Percentiles rank a stretch among this genome's conserved stretches.
Conservation (phyloP, 92 coral and sea anemone species). For the Pocillopora meandrina region DNA sequence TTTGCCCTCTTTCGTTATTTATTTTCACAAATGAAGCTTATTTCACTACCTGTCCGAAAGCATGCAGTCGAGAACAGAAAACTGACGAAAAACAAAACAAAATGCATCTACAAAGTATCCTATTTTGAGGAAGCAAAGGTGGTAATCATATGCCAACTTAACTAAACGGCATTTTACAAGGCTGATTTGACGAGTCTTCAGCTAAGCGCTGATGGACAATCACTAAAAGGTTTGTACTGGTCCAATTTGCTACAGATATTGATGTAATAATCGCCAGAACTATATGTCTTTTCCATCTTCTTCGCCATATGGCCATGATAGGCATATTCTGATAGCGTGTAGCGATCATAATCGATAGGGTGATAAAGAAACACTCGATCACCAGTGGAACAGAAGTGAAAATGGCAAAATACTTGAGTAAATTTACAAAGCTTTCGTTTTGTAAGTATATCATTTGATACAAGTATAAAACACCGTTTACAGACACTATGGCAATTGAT, state of each 20-base stretch:
- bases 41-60: too few species aligned
- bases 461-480: neutral
- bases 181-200: neutral
- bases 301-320: constrained; percentile 26
- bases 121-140: too few species aligned
- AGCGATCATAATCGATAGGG: too few species aligned
- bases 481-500: constrained; percentile 29
- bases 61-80: too few species aligned
- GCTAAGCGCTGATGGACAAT: neutral
- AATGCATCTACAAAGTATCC: too few species aligned
- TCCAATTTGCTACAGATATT: neutral
- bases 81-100: too few species aligned
- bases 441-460: constrained; percentile 6
- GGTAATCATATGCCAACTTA: neutral
- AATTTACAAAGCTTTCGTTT: neutral
- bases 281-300: constrained; percentile 15
- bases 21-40: too few species aligned
- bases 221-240: neutral
- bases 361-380: too few species aligned
- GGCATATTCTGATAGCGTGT: too few species aligned
- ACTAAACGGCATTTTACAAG: constrained; percentile 8
- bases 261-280: neutral
- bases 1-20: too few species aligned
- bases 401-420: constrained; percentile 1
- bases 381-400: neutral